A percentile compares a stretch with the other conserved stretches of the same genome.
Conservation (phyloP, 2,888 invertebrate genomes). For the Synergus japonicus region DNA sequence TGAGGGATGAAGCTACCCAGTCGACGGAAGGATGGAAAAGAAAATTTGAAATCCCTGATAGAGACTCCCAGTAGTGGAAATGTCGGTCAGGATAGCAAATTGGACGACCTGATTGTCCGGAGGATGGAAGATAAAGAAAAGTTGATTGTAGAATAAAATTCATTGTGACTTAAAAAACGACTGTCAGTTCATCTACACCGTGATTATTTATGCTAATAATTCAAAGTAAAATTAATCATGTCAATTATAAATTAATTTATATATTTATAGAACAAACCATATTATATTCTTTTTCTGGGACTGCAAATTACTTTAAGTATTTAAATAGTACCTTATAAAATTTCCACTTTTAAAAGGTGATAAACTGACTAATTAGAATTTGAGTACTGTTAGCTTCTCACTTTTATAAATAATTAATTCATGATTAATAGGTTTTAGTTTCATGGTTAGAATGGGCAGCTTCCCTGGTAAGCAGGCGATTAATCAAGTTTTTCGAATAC, state of each 20-base stretch:
- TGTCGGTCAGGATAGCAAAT: conserved; percentile 17
- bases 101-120: conserved; percentile 28
- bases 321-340: not conserved
- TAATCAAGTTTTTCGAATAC: conserved; percentile 41
- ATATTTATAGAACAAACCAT: not conserved
- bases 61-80: conserved; percentile 16
- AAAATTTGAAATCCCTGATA: conserved; percentile 35
- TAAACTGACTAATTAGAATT: conserved; percentile 6
- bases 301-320: not conserved
- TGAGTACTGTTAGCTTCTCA: too few relatives aligned
- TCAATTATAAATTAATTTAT: too few relatives aligned
- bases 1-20: conserved; percentile 19
- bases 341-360: not conserved
- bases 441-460: conserved; percentile 8
- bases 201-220: too few relatives aligned
- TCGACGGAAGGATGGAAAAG: conserved; percentile 12
- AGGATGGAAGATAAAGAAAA: not conserved
- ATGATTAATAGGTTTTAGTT: conserved; percentile 25
- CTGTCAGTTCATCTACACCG: too few relatives aligned
- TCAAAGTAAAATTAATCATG: too few relatives aligned
- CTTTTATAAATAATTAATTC: conserved; percentile 25
- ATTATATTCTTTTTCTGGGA: not conserved
- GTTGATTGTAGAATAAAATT: not conserved
- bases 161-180: not conserved
- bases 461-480: conserved; percentile 16